Base-by-base conservation (phyloP, 2,888 invertebrate genomes). In the Ptilodon capucinus region DNA sequence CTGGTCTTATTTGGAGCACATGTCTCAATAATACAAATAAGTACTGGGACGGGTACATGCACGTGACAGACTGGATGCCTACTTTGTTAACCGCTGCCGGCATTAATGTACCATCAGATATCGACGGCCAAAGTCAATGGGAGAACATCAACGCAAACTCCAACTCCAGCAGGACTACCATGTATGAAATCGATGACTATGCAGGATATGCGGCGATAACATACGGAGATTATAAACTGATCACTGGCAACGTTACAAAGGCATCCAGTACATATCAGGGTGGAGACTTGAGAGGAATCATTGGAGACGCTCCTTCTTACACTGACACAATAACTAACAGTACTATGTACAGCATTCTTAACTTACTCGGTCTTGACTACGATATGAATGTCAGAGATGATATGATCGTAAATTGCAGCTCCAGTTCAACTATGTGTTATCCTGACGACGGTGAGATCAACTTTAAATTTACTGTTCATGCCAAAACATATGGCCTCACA, bases 31-130 rank as follows among this genome's bases (percentile, higher is more conserved):
- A 68, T 18, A 51, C 72, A 3, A 93, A 94, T 56, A 76, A 86
- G 64, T 57, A 76, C 34, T 90, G 85, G 84, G 79, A 81, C 32
- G 87, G 86, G 2, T 81, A 96, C 52, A 92, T 97, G 64, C 96
- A 97, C 71, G 92, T 96, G 2, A 92, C 93, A 9, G 97, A 98
- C 77, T 96, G 96, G 95, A 73, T 97, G 19, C 97, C 97, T 0
- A 97, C 97, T 0, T 81, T 95, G 6, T 77, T 92, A 38, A 63
- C 60, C 42, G 88, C 86, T 14, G 77, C 73, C n/a, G 84, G 82
- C 25, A 64, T 65, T 38, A 52, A 73, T 16, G 32, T 68, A 4
- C 84, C 85, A 4, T 17, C 52, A 16, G 61, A 68, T 38, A 74
- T 90, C 17, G 86, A 89, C 60, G 90, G 91, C 7, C 57, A 81